These are phyloP conservation scores for Tiphia femorata DNA, from an alignment of 2,888 invertebrate species.

Conservation along the genomic window DNA sequence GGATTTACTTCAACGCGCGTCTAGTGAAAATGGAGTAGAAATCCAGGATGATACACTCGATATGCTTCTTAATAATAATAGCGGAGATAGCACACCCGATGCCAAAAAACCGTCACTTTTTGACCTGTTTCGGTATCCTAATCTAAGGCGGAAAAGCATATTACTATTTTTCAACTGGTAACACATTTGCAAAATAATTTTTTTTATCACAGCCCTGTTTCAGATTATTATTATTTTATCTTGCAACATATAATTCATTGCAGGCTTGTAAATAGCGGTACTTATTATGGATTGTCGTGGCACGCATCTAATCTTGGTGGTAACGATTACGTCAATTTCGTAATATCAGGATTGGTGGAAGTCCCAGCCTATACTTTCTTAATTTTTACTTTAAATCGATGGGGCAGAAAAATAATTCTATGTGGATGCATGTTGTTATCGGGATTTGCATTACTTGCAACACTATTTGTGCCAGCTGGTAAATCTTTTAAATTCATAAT, in stretches of 20 bases:
- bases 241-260: constrained; percentile 15
- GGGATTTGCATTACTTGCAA: constrained; percentile 73
- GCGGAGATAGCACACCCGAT: constrained; percentile 56
- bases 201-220: not conserved
- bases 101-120: constrained; percentile 71
- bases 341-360: constrained; percentile 82
- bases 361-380: constrained; percentile 79
- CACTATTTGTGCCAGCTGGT: constrained; percentile 73
- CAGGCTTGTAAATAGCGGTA: constrained; percentile 81
- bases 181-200: constrained; percentile 18
- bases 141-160: constrained; percentile 76
- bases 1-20: constrained; percentile 74
- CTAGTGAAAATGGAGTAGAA: constrained; percentile 75
- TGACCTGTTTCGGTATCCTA: constrained; percentile 76
- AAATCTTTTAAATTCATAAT: constrained; percentile 38
- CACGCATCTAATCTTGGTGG: constrained; percentile 80
- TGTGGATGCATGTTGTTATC: constrained; percentile 79
- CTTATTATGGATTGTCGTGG: constrained; percentile 85
- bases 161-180: constrained; percentile 83
- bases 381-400: constrained; percentile 77
- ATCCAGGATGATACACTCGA: constrained; percentile 72
- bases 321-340: constrained; percentile 80
- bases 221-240: not conserved
- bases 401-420: constrained; percentile 78
- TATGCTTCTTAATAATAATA: constrained; percentile 70